Evolutionary conservation across 2,888 invertebrate genomes (phyloP), one percentile per base, ranked within the genome.

Genomic region (Drosophila eohydei): DNA sequence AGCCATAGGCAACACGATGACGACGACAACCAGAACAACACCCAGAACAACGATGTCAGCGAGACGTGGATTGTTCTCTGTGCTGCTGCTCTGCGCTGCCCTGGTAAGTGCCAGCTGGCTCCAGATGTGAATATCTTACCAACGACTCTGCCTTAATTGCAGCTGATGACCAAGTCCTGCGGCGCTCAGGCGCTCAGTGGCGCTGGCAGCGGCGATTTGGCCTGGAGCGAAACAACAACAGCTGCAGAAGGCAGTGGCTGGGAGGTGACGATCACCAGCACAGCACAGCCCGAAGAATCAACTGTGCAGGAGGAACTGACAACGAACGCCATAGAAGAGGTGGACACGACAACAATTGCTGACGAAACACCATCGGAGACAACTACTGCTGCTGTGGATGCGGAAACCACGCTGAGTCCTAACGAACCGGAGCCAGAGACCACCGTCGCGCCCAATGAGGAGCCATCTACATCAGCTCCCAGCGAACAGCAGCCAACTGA

Each of bases 1-100:
- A 78, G 89, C 89, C 81, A 71, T 57, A 43, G 89, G 87, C 84
- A 74, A 84, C 78, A 75, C 86, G 83, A 83, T 71, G 81, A 84
- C 63, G 75, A 79, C 70, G 54, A 74, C 43, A 48, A 68, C 61
- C 38, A 57, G 30, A 62, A 78, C 51, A 41, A 74, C 58, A 57
- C 58, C 43, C 34, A 55, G 38, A 64, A 60, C 41, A 51, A 64
- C 57, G 44, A 83, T 69, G 67, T 71, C 70, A 26, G 40, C 74
- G n/a, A 69, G 62, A 32, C 80, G 69, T 36, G 75, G 74, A 2
- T 68, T 65, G 16, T 71, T 83, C 56, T 83, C 81, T 6, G 36
- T 87, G 57, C 54, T 87, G 4, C 38, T 87, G 41, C 75, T 87
- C 14, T 78, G 90, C 62, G 60, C 68, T 9, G 68, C 77, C 9